A percentile compares a stretch with the other conserved stretches of the same genome.
Conservation (phyloP, 2,888 invertebrate species). For the Tipula vernalis region DNA sequence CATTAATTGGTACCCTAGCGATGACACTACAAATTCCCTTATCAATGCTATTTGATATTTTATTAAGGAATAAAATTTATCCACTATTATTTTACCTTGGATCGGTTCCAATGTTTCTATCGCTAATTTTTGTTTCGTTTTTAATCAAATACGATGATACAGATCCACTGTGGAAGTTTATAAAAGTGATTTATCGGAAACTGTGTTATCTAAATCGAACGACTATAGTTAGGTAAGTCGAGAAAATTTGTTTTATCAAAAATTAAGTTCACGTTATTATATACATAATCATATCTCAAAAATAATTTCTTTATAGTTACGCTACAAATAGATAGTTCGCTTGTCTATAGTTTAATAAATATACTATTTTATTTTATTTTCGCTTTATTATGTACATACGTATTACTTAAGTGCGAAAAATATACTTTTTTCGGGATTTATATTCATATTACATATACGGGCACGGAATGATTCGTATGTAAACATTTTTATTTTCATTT, state of each 20-base stretch:
- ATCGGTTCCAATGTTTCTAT: constrained; percentile 58
- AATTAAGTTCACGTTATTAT: not conserved
- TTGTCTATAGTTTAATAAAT: not conserved
- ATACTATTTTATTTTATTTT: not conserved
- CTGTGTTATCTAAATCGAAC: constrained; percentile 28
- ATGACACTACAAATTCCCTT: constrained; percentile 81
- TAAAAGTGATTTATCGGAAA: constrained; percentile 33
- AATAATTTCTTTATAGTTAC: not conserved
- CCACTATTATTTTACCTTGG: constrained; percentile 64
- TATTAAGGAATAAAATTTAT: constrained; percentile 55
- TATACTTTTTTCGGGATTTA: not conserved
- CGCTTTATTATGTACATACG: not conserved
- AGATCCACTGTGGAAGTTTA: constrained; percentile 54
- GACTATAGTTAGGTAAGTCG: constrained; percentile 29
- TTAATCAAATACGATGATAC: constrained; percentile 69
- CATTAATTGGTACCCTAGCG: constrained; percentile 74
- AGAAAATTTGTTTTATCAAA: not conserved
- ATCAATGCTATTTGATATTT: constrained; percentile 72
- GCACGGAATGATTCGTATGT: not conserved
- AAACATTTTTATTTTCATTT: not conserved
- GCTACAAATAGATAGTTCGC: not conserved
- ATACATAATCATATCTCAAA: not conserved
- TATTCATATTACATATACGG: not conserved
- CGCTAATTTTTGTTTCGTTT: constrained; percentile 43
- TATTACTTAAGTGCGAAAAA: not conserved